Percentiles rank a stretch among this genome's conserved stretches.
Conservation (phyloP, 2,888 invertebrate genomes). For the Arctia plantaginis region DNA sequence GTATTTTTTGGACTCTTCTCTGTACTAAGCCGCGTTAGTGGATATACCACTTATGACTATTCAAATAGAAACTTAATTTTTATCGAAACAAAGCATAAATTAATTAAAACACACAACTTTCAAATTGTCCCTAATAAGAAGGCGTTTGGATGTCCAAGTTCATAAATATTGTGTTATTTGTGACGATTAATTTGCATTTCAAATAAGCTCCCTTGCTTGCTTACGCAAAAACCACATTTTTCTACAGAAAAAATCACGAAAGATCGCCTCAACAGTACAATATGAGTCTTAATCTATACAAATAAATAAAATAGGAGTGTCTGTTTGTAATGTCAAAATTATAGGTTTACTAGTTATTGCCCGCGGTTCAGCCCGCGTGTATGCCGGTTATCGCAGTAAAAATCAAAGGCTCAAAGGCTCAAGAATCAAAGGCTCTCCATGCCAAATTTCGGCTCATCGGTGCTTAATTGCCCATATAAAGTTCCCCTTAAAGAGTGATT, state of each 20-base stretch:
- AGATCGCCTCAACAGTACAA: background rate
- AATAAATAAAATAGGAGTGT: constrained; percentile 2
- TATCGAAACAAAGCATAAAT: constrained; percentile 48
- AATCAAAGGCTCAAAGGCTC: no score
- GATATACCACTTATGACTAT: constrained; percentile 36
- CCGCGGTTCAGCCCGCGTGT: no score
- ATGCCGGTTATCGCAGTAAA: no score
- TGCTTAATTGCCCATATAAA: no score
- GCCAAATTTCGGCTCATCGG: no score
- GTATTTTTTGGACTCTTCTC: background rate
- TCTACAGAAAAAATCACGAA: background rate
- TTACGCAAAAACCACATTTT: constrained; percentile 5
- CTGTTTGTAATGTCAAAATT: no score
- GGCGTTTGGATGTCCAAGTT: constrained; percentile 21
- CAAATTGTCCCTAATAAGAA: constrained; percentile 45
- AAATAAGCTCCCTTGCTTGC: background rate
- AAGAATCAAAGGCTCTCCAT: no score
- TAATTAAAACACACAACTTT: constrained; percentile 43
- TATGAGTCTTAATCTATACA: background rate
- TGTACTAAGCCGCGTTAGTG: background rate
- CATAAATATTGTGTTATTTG: constrained; percentile 27
- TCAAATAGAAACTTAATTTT: constrained; percentile 29
- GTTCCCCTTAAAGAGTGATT: no score
- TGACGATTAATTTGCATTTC: constrained; percentile 12
- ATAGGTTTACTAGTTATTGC: no score